Percentiles rank a stretch among this genome's conserved stretches.
These are phyloP conservation scores for Okapia johnstoni DNA, from an alignment of 2,113 vertebrate genomes.

Conservation along the genomic window DNA sequence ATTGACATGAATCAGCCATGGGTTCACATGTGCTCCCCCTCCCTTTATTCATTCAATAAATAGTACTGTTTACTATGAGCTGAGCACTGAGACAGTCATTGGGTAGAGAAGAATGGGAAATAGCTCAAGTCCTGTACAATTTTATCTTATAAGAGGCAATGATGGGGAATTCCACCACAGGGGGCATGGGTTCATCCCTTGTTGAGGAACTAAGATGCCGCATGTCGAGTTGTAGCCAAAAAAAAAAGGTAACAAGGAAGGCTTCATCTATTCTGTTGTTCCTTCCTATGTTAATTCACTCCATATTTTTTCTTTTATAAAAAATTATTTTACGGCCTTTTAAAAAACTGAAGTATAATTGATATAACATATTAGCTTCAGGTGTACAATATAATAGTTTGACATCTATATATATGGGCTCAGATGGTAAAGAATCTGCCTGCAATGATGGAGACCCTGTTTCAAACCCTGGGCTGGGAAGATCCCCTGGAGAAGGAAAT, in stretches of 20 bases:
- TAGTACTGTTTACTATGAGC: neutral
- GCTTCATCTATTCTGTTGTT: neutral
- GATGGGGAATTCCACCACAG: neutral
- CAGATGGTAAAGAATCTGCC: neutral
- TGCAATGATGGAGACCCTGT: neutral
- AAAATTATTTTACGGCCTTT: neutral
- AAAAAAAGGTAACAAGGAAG: neutral
- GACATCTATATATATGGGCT: neutral
- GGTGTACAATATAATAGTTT: neutral
- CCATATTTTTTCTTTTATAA: neutral
- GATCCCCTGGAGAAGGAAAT: neutral
- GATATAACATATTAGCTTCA: neutral
- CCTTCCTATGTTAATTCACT: neutral
- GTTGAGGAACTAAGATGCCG: neutral
- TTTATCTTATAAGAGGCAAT: neutral
- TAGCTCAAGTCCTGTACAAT: neutral
- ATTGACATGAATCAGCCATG: too few species aligned
- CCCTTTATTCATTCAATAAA: neutral
- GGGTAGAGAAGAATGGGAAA: neutral
- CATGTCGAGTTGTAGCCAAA: neutral
- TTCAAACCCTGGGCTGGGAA: neutral
- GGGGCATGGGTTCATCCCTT: neutral
- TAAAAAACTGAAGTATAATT: neutral
- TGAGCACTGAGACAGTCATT: fast-evolving
- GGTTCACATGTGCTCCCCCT: too few species aligned